Percentiles rank a stretch among this genome's conserved stretches.
phyloP scores from a whole-genome alignment of 2,797 vertebrate genomes.

The Knipowitschia caucasica region DNA sequence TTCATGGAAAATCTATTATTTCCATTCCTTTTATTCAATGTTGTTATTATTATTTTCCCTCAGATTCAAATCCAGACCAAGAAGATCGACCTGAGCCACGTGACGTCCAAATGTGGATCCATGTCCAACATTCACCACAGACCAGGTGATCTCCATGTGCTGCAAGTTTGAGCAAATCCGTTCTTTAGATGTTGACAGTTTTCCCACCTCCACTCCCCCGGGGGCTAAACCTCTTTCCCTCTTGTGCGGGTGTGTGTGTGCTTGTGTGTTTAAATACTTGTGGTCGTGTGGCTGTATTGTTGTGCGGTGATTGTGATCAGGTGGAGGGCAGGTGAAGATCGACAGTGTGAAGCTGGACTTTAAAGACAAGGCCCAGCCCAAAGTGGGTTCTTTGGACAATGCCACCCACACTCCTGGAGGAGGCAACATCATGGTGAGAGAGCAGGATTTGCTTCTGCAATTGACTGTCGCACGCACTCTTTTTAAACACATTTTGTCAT shows the following conservation, averaged over 20 bases:
- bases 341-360: conserved; percentile 97
- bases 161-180: conserved; percentile 57
- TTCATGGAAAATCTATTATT: too few relatives aligned
- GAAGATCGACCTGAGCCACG: conserved; percentile 92
- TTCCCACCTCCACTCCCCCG: too few relatives aligned
- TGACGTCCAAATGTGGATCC: conserved; percentile 92
- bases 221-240: too few relatives aligned
- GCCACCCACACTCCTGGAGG: conserved; percentile 89
- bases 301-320: conserved; percentile 61
- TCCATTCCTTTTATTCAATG: too few relatives aligned
- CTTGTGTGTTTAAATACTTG: too few relatives aligned
- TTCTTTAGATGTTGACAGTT: too few relatives aligned
- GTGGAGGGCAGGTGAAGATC: conserved; percentile 91
- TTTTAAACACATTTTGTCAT: too few relatives aligned
- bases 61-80: conserved; percentile 92
- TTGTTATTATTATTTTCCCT: neutral
- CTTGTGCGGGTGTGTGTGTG: too few relatives aligned
- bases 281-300: too few relatives aligned
- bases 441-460: too few relatives aligned
- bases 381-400: conserved; percentile 93
- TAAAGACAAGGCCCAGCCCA: conserved; percentile 96
- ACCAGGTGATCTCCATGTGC: conserved; percentile 77
- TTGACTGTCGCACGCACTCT: too few relatives aligned
- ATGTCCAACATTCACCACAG: conserved; percentile 90
- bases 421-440: conserved; percentile 87